Evolutionary conservation across 1,140 invertebrate genomes (phyloP).

Genomic region (Portunus trituberculatus): DNA sequence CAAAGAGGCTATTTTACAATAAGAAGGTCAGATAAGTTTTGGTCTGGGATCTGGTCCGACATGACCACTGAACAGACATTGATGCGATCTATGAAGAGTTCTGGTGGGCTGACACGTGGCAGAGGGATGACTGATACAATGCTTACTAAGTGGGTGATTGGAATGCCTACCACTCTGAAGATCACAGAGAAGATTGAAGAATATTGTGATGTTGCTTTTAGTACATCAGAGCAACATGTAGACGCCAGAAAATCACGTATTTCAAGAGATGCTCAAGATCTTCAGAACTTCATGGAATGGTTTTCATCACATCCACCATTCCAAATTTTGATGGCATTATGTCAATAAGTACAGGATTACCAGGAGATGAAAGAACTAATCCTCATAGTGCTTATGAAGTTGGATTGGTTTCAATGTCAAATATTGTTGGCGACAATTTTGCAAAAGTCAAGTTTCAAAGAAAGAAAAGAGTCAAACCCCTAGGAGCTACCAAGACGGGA

Average conservation of each 20-base stretch:
- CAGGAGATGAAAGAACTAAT: slow-evolving; percentile 5
- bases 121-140: slow-evolving; percentile 2
- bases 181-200: too few relatives aligned
- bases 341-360: not conserved
- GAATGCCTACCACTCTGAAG: too few relatives aligned
- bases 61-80: too few relatives aligned
- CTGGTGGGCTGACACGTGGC: slow-evolving; percentile 18
- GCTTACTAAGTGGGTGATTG: slow-evolving; percentile 30
- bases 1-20: too few relatives aligned
- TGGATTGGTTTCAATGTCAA: slow-evolving; percentile 55
- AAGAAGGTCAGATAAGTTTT: too few relatives aligned
- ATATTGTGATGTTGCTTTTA: too few relatives aligned
- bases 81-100: slow-evolving; percentile 43
- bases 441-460: too few relatives aligned
- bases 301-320: slow-evolving; percentile 36
- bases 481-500: slow-evolving; percentile 57
- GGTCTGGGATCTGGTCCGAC: too few relatives aligned
- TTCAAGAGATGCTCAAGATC: too few relatives aligned
- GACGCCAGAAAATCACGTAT: too few relatives aligned
- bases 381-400: slow-evolving; percentile 44
- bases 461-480: not conserved
- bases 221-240: too few relatives aligned
- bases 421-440: too few relatives aligned
- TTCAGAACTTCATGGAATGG: slow-evolving; percentile 21
- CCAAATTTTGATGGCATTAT: slow-evolving; percentile 48